These are phyloP conservation scores for Pedetes capensis DNA, from an alignment of 2,113 vertebrate species.

Conservation along the genomic window DNA sequence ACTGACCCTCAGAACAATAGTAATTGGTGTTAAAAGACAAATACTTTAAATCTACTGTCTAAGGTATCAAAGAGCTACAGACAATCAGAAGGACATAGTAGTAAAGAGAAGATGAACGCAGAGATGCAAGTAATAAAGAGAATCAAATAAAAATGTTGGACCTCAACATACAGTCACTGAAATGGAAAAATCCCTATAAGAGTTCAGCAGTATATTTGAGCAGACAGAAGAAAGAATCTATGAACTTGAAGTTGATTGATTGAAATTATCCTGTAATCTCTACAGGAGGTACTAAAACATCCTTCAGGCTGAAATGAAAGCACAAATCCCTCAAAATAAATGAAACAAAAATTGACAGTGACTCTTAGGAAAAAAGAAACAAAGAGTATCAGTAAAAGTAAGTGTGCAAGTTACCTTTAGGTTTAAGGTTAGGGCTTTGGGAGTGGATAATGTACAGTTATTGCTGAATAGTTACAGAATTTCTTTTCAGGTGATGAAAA, in stretches of 20 bases:
- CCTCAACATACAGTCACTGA: background rate
- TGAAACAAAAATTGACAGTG: no score
- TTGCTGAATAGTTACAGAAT: background rate
- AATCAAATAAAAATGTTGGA: background rate
- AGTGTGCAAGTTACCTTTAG: no score
- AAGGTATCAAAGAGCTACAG: background rate
- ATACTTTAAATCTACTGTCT: background rate
- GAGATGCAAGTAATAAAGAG: background rate
- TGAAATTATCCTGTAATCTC: background rate
- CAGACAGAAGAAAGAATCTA: background rate
- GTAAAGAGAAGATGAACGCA: background rate
- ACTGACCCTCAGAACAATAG: background rate
- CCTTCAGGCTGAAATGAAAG: background rate
- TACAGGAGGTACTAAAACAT: background rate
- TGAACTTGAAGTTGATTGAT: background rate
- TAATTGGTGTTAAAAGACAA: background rate
- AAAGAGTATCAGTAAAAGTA: background rate
- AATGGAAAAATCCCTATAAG: background rate
- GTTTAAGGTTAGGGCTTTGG: background rate
- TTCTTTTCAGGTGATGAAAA: background rate
- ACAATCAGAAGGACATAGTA: background rate
- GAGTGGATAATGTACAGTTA: background rate
- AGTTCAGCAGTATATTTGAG: background rate
- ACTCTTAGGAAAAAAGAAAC: background rate
- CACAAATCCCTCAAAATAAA: no score